Evolutionary conservation across 2,797 vertebrate genomes (phyloP).

Genomic region (Takifugu ocellatus): DNA sequence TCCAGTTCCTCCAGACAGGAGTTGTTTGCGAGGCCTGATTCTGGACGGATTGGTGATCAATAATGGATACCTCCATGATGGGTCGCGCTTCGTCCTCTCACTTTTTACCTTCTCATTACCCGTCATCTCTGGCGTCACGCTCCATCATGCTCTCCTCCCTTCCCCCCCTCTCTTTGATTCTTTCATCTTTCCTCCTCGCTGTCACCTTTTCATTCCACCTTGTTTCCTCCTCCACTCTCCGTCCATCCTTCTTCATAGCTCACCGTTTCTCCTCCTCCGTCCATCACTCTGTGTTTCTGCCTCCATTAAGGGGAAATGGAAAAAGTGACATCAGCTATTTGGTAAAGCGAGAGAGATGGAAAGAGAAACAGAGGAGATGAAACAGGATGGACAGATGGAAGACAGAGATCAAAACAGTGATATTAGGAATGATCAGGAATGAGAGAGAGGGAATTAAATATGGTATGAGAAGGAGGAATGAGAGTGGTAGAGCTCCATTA

Average conservation of each 20-base stretch:
- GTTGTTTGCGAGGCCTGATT: too few species aligned
- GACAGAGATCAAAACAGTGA: slow-evolving; percentile 48
- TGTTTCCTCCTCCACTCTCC: slow-evolving; percentile 47
- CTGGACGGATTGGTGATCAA: too few species aligned
- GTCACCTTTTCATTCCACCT: slow-evolving; percentile 60
- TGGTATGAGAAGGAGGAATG: slow-evolving; percentile 9
- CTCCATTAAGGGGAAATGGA: slow-evolving; percentile 72
- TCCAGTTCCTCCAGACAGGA: too few species aligned
- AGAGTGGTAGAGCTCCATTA: slow-evolving; percentile 51
- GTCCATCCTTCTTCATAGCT: slow-evolving; percentile 63
- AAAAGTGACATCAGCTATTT: slow-evolving; percentile 75
- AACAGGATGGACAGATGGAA: slow-evolving; percentile 17
- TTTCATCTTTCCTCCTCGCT: slow-evolving; percentile 9
- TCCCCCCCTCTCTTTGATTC: background rate
- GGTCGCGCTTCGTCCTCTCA: slow-evolving; percentile 14
- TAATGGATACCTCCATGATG: slow-evolving; percentile 9
- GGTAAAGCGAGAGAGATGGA: slow-evolving; percentile 67
- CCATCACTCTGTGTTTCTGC: slow-evolving; percentile 67
- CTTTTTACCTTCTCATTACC: slow-evolving; percentile 33
- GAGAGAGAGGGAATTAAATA: slow-evolving; percentile 28
- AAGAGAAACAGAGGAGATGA: slow-evolving; percentile 17
- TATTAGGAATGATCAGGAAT: slow-evolving; percentile 23
- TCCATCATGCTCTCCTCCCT: background rate
- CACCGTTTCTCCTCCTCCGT: slow-evolving; percentile 33
- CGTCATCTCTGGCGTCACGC: slow-evolving; percentile 12